Percentiles rank a stretch among this genome's conserved stretches.
Evolutionary conservation across 2,888 invertebrate genomes (phyloP).

Genomic region (Steromphala cineraria): DNA sequence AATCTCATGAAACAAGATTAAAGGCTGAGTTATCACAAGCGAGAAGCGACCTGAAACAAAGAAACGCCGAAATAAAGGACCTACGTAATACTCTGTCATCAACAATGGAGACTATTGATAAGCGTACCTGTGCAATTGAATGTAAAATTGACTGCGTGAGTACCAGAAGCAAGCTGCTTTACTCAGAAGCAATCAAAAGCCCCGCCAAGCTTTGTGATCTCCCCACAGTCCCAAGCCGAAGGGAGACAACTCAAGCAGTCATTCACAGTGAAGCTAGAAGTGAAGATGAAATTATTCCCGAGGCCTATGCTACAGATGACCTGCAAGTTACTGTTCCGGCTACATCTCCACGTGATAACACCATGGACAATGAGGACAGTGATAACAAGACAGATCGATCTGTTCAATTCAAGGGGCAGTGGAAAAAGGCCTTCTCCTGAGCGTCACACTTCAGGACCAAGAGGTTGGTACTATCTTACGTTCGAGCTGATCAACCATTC

Average conservation of each 20-base stretch:
- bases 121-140: not conserved
- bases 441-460: not conserved
- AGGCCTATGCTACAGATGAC: no score
- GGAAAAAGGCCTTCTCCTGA: not conserved
- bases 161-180: no score
- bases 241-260: no score
- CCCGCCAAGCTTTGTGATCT: no score
- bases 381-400: not conserved
- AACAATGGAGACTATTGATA: not conserved
- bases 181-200: no score
- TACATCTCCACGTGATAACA: not conserved
- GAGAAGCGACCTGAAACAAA: not conserved
- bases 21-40: not conserved
- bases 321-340: no score
- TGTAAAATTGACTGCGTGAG: not conserved
- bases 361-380: not conserved
- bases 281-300: no score
- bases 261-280: no score
- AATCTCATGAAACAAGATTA: not conserved
- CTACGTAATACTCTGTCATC: not conserved
- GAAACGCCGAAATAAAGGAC: not conserved
- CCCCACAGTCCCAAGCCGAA: no score
- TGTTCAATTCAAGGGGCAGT: not conserved
- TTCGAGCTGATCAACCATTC: not conserved
- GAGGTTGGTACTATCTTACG: not conserved